Conservation (phyloP, 2,113 vertebrate species). For the Pholis gunnellus region DNA sequence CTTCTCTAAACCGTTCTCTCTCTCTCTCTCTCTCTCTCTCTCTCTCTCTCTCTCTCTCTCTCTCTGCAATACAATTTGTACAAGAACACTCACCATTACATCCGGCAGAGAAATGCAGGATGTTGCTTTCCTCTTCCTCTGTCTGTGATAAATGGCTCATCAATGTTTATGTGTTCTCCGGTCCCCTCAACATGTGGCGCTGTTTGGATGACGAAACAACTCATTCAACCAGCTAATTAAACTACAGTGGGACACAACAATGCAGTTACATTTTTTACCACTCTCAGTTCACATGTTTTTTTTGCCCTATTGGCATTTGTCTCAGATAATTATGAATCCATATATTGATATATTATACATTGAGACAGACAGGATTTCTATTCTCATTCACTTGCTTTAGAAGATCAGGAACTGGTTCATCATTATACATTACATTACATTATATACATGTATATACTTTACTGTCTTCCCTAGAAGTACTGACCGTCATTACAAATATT, state of each 20-base stretch:
- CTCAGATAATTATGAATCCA: not conserved
- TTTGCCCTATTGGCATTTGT: not conserved
- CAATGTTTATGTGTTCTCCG: slow-evolving; percentile 28
- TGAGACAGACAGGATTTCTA: slow-evolving; percentile 2
- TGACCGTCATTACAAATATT: not conserved
- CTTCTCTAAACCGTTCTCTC: slow-evolving; percentile 9
- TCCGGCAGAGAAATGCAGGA: slow-evolving; percentile 45
- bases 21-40: slow-evolving; percentile 38
- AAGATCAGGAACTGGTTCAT: not conserved
- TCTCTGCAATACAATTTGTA: slow-evolving; percentile 57
- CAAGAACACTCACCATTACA: slow-evolving; percentile 46
- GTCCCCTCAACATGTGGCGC: slow-evolving; percentile 9
- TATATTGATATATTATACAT: not conserved
- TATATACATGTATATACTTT: too few relatives aligned
- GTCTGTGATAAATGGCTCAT: slow-evolving; percentile 51
- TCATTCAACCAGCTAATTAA: slow-evolving; percentile 23
- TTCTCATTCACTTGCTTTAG: not conserved
- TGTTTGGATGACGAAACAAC: not conserved
- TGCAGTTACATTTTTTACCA: slow-evolving; percentile 12
- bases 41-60: slow-evolving; percentile 30
- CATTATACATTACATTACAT: not conserved
- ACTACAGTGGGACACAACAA: not conserved
- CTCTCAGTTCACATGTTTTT: not conserved
- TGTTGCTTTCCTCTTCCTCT: slow-evolving; percentile 27
- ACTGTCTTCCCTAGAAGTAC: not conserved